Base-by-base conservation (phyloP, 2,113 vertebrate genomes). In the Chaetodon auriga region DNA sequence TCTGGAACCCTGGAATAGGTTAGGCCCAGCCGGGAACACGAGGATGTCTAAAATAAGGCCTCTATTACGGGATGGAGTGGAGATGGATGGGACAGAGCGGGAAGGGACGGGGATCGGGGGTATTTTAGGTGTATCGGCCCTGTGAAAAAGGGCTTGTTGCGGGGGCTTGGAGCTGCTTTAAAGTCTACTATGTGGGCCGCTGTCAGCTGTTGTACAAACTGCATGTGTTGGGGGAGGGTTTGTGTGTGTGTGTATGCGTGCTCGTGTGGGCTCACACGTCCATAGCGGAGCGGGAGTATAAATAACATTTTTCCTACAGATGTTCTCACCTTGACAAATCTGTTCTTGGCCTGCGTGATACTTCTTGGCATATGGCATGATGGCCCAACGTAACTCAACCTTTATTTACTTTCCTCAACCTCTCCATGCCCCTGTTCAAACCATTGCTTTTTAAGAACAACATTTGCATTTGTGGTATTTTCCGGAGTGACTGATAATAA, bases 1-100 rank as follows among this genome's bases (percentile, higher is more conserved):
- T 95, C 93, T 93, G 93, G 94, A 94, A 95, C 92, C 87, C 90
- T 91, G 92, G 92, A 94, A 95, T 94, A 94, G 92, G 93, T 94
- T 93, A 85, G 90, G 78, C 93, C 89, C 91, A 68, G 90, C 87
- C 91, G 90, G 91, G 94, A 94, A 94, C 93, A 93, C 84, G 94
- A 93, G 92, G 92, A 91, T 92, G 92, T 92, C 93, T 94, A 95
- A 95, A 95, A 95, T 91, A 94, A 94, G 91, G 84, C 83, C 89
- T 93, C 94, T 94, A 93, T 95, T 94, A 95, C 89, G 85, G 94
- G 94, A 93, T 88, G 75, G 92, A 93, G 91, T 90, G 89, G 91
- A 90, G 91, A 92, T 92, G 92, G 92, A 92, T 90, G 82, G 92
- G 88, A 90, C 83, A 45, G 92, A 92, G 89, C 87, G 91, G 90